Conservation (phyloP, 2,113 vertebrate species). For the Anolis sagrei region DNA sequence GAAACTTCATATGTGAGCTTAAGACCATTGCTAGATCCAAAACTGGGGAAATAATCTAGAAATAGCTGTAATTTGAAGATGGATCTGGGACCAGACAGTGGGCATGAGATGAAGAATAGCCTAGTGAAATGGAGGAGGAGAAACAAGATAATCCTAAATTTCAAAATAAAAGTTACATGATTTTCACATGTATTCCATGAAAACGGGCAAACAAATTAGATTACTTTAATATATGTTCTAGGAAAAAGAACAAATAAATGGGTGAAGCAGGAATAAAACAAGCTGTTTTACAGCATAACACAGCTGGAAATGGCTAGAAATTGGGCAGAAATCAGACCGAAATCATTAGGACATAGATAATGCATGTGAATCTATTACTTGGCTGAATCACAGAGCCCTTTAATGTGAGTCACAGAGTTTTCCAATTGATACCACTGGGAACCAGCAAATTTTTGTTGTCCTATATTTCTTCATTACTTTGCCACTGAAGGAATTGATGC, state of each 20-base stretch:
- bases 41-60: not conserved
- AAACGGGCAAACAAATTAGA: not conserved
- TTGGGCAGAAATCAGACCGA: not conserved
- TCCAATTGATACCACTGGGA: not conserved
- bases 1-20: not conserved
- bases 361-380: not conserved
- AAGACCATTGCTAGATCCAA: not conserved
- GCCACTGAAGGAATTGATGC: not conserved
- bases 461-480: not conserved
- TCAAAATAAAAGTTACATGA: not conserved
- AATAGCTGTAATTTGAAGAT: not conserved
- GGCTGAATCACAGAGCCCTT: not conserved
- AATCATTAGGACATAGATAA: not conserved
- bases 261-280: constrained; percentile 7
- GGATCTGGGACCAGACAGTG: not conserved
- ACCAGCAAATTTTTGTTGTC: not conserved
- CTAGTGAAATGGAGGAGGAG: not conserved
- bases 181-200: not conserved
- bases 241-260: not conserved
- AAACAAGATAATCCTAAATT: no score
- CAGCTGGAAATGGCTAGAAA: not conserved
- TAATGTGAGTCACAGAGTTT: not conserved
- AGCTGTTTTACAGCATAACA: not conserved
- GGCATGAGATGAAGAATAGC: not conserved
- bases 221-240: not conserved